phyloP scores from a whole-genome alignment of 2,797 vertebrate species.

The Crocodylus rhombifer region DNA sequence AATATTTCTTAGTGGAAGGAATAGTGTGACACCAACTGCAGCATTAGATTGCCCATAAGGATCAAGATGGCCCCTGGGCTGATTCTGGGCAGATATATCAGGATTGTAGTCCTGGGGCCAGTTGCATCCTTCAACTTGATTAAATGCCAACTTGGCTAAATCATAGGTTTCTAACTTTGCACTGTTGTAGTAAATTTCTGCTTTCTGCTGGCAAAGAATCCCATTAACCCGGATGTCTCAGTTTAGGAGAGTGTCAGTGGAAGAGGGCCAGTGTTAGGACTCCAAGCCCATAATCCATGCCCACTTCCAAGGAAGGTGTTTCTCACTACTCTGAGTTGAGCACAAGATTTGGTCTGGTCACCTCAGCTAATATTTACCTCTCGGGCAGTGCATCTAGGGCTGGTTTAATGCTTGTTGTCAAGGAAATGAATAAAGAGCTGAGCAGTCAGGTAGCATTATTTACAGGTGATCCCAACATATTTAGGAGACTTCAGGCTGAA shows the following conservation, averaged over 20 bases:
- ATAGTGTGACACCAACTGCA: background rate
- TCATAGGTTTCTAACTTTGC: background rate
- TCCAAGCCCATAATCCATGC: background rate
- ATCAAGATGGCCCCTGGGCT: background rate
- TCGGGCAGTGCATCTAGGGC: background rate
- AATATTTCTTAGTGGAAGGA: background rate
- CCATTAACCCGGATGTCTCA: background rate
- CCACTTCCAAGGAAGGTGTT: background rate
- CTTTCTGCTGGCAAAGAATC: too few relatives aligned
- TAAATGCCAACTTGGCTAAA: background rate
- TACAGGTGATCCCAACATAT: background rate
- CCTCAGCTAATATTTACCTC: background rate
- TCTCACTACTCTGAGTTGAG: background rate
- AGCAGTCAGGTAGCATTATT: background rate
- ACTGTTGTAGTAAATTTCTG: background rate
- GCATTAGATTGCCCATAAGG: too few relatives aligned
- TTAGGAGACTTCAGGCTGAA: background rate
- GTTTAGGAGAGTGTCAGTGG: too few relatives aligned
- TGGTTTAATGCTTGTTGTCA: background rate
- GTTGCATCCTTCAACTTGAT: background rate
- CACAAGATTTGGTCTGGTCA: background rate
- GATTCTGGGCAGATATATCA: background rate
- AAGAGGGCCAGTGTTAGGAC: background rate
- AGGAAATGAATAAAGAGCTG: background rate
- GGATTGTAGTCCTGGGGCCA: background rate